A percentile compares a stretch with the other conserved stretches of the same genome.
phyloP scores from a whole-genome alignment of 1,140 invertebrate species.

The Lerema accius region DNA sequence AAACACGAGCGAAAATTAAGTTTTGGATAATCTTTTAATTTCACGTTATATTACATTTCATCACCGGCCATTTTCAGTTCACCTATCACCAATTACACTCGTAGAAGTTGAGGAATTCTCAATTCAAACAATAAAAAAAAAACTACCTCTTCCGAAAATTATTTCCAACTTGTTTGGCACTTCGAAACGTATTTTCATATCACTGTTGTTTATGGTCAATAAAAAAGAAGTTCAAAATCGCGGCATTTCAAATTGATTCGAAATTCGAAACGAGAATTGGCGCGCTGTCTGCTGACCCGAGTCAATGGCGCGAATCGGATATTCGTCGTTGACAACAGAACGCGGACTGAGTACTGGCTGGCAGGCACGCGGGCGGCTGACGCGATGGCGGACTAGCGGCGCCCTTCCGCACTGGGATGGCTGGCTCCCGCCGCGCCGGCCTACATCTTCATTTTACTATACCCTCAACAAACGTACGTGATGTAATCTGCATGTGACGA shows the following conservation, averaged over 20 bases:
- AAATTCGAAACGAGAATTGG: conserved; percentile 45
- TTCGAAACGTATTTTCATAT: conserved; percentile 79
- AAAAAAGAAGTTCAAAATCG: conserved; percentile 25
- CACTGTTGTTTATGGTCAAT: conserved; percentile 43
- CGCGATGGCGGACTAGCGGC: conserved; percentile 24
- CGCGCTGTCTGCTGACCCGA: conserved; percentile 44
- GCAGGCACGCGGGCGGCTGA: conserved; percentile 13
- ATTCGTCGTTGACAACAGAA: conserved; percentile 66
- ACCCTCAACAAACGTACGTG: conserved; percentile 50
- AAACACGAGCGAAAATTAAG: conserved; percentile 7
- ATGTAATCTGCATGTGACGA: conserved; percentile 76
- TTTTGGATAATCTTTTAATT: conserved; percentile 15
- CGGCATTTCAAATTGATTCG: conserved; percentile 48
- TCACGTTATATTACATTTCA: conserved; percentile 18
- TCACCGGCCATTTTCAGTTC: conserved; percentile 17
- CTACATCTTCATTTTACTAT: conserved; percentile 59
- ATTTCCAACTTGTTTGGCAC: conserved; percentile 80
- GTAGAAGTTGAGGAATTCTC: not conserved
- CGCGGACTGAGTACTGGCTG: conserved; percentile 59
- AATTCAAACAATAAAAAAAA: conserved; percentile 22
- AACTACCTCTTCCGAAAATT: conserved; percentile 68
- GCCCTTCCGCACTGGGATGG: conserved; percentile 71
- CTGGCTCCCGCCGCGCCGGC: conserved; percentile 73
- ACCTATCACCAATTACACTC: not conserved
- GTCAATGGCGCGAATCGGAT: conserved; percentile 64